Evolutionary conservation across 2,888 invertebrate species (phyloP).

Genomic region (Tachystola acroxantha): DNA sequence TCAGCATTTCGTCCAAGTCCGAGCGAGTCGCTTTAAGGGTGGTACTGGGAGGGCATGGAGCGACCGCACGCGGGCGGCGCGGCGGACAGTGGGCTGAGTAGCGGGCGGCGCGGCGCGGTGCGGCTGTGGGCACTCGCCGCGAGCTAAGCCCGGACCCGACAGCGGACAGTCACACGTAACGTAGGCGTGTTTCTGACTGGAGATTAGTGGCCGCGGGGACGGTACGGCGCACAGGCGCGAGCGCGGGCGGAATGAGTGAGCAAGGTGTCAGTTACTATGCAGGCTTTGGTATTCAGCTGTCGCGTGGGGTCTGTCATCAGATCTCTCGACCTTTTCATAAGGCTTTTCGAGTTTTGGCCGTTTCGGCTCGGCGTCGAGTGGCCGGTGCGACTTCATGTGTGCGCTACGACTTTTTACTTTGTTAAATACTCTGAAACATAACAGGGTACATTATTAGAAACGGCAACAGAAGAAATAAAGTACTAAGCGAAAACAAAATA

Average conservation of each 20-base stretch:
- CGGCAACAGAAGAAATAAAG: constrained; percentile 48
- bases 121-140: constrained; percentile 11
- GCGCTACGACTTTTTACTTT: constrained; percentile 99
- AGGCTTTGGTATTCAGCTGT: constrained; percentile 60
- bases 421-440: constrained; percentile 92
- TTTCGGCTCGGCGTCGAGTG: constrained; percentile 89
- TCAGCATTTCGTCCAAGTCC: constrained; percentile 47
- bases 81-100: no score
- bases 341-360: constrained; percentile 80
- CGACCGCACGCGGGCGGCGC: constrained; percentile 21
- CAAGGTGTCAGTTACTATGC: constrained; percentile 48
- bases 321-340: constrained; percentile 77
- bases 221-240: constrained; percentile 17
- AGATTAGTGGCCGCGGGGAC: constrained; percentile 2
- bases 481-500: constrained; percentile 35
- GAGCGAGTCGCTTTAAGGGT: constrained; percentile 26
- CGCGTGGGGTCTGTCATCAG: constrained; percentile 65
- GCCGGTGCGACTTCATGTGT: constrained; percentile 99
- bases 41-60: constrained; percentile 17
- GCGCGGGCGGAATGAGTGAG: constrained; percentile 38
- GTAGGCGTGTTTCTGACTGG: background rate
- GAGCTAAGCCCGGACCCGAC: background rate
- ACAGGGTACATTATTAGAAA: constrained; percentile 68
- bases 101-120: constrained; percentile 9
- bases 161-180: background rate